A percentile compares a stretch with the other conserved stretches of the same genome.
phyloP scores from a whole-genome alignment of 2,888 invertebrate species.

The Plusia festucae region DNA sequence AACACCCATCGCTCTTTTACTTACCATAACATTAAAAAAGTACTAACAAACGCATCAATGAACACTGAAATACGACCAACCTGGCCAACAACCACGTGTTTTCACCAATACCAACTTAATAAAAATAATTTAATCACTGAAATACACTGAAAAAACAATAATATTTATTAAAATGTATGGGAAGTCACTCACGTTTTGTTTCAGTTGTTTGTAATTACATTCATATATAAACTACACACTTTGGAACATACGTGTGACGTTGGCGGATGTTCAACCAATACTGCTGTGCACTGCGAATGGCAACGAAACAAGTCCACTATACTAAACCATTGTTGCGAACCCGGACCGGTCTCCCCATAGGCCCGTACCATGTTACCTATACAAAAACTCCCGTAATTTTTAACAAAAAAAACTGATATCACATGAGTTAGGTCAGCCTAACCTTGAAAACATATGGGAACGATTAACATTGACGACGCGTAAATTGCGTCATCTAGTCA shows the following conservation, averaged over 20 bases:
- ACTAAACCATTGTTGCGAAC: neutral
- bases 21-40: neutral
- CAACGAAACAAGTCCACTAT: neutral
- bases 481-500: neutral
- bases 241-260: neutral
- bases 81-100: conserved; percentile 1
- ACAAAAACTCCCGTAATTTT: no score
- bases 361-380: neutral
- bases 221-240: neutral
- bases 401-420: no score
- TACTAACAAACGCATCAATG: conserved; percentile 3
- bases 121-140: neutral
- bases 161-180: neutral
- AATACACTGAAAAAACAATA: neutral
- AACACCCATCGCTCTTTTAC: neutral
- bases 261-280: neutral
- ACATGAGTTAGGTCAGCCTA: neutral
- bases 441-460: neutral
- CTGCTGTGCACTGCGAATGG: neutral
- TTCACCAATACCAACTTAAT: neutral
- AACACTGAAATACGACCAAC: neutral
- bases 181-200: neutral
- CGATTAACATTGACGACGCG: neutral
- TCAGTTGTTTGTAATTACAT: neutral
- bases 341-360: neutral